These are phyloP conservation scores for Tinea trinotella DNA, from an alignment of 2,888 invertebrate genomes.

Conservation along the genomic window DNA sequence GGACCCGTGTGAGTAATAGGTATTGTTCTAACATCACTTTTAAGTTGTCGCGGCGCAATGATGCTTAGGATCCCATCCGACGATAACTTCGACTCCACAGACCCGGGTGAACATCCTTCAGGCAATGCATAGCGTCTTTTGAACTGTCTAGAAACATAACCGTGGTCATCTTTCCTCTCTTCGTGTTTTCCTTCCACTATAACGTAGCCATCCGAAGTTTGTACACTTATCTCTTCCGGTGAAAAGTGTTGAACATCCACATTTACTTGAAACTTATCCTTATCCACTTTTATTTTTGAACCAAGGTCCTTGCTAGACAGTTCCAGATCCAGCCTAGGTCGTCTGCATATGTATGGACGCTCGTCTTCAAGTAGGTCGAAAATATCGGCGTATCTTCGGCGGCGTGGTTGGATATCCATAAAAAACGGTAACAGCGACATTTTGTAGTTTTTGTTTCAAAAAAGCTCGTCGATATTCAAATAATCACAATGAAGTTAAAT, in stretches of 20 bases:
- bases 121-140: conserved; percentile 82
- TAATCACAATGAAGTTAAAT: no score
- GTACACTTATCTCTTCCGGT: conserved; percentile 84
- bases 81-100: conserved; percentile 80
- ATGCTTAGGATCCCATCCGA: conserved; percentile 83
- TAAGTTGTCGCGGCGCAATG: conserved; percentile 63
- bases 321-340: conserved; percentile 36
- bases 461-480: no score
- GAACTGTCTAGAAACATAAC: conserved; percentile 81
- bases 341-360: conserved; percentile 42
- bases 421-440: conserved; percentile 58
- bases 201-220: conserved; percentile 78
- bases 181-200: conserved; percentile 86
- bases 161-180: conserved; percentile 82
- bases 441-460: no score
- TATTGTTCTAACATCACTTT: conserved; percentile 61
- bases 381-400: conserved; percentile 43
- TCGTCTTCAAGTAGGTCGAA: conserved; percentile 43
- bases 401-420: conserved; percentile 41
- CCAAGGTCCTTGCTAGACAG: conserved; percentile 60
- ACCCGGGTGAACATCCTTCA: conserved; percentile 78
- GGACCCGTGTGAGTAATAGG: conserved; percentile 76
- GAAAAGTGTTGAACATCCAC: conserved; percentile 84
- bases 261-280: conserved; percentile 76
- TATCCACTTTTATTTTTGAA: conserved; percentile 68